Evolutionary conservation across 1,140 invertebrate genomes (phyloP).

Genomic region (Araneus ventricosus): DNA sequence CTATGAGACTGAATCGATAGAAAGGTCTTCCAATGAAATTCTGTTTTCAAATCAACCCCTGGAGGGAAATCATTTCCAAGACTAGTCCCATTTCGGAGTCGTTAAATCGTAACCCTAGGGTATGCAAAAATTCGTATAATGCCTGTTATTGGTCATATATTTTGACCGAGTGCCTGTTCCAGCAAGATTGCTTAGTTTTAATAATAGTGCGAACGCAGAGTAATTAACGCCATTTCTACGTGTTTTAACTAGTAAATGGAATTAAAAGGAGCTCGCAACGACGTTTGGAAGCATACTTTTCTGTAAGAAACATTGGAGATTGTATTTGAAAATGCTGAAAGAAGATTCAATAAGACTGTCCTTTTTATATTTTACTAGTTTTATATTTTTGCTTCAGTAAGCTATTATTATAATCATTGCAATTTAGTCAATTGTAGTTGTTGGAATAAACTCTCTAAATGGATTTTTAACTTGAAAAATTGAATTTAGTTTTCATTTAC

Average conservation of each 20-base stretch:
- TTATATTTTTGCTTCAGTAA: no score
- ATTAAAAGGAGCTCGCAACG: neutral
- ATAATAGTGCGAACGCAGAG: neutral
- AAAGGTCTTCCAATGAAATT: neutral
- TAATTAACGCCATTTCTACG: neutral
- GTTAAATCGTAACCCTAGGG: conserved; percentile 1
- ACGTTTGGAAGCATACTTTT: neutral
- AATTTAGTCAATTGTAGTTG: no score
- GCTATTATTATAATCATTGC: no score
- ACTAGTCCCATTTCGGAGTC: neutral
- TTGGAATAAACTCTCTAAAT: no score
- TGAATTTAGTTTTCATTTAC: no score
- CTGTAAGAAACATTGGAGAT: neutral
- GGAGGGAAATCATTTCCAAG: conserved; percentile 9
- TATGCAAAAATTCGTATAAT: neutral
- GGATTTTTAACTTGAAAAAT: no score
- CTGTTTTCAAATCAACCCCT: conserved; percentile 10
- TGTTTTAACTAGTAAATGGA: neutral
- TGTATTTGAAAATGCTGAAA: no score
- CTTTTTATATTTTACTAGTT: no score
- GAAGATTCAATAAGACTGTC: no score
- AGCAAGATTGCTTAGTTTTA: neutral
- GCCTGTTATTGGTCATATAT: conserved; percentile 6
- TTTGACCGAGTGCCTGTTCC: neutral
- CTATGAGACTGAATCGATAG: neutral